Base-by-base conservation (phyloP, 2,888 invertebrate genomes). In the Carpatolechia fugitivella region DNA sequence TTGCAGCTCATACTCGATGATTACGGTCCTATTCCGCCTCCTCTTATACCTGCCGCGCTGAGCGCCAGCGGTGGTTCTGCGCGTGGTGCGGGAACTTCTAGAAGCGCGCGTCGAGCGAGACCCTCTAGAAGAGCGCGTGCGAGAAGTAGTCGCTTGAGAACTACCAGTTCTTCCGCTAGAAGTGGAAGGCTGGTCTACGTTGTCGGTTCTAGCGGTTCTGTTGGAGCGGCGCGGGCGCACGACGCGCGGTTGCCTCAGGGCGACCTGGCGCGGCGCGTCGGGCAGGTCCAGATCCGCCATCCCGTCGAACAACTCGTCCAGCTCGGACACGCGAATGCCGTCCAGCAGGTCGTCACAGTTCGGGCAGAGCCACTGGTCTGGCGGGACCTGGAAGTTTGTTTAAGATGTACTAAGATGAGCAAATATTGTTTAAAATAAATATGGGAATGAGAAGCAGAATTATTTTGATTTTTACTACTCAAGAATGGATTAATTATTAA, bases 291-390 rank as follows among this genome's bases (percentile, higher is more conserved):
- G 57, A 40, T 78, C 76, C 0, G 67, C 67, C 16, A 84, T 83
- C 52, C 85, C 90, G 53, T 82, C 80, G 66, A 91, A 82, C 41
- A 92, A 63, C 54, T 90, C 88, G 8, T 89, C 82, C 54, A 91
- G 78, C 59, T 82, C 81, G 8, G 78, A 76, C 3, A 76, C 56
- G 20, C 75, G 66, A 29, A 77, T 72, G 10, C 68, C 69, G 56
- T 85, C 78, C 18, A 72, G 67, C 41, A 88, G 66, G 20, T 80
- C 78, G 53, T 69, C 68, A 71, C 95, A 95, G 51, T 92, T 92
- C 29, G 95, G 94, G 81, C 99, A 99, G 72, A 93, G 96, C 98
- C 98, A 99, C 62, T 95, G 94, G 11, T 95, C 96, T 54, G 92
- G 90, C 0, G 98, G 98, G 44, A 95, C 70, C 90, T 90, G 76